Base-by-base conservation (phyloP, 92 coral and sea anemone species). In the Diadumene lineata region DNA sequence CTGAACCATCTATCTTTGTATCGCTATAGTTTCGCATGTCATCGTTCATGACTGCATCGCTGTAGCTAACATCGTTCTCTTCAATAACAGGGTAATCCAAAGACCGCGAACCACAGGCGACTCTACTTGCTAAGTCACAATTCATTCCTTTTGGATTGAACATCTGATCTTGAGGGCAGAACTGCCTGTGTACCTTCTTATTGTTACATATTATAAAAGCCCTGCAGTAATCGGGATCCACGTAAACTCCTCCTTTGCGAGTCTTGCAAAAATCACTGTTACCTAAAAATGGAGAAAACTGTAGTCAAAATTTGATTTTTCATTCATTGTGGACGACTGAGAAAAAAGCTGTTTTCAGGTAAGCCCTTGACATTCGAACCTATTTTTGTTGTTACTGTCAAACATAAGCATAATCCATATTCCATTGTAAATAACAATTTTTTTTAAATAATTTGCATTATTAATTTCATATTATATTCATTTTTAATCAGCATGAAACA, bases 151-250 rank as follows among this genome's bases (percentile, higher is more conserved):
- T 58, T 24, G 81, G 72, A 44, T 84, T 70, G 48, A 90, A 62
- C n/a, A 82, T 32, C 18, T 68, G 88, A 3, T 88, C 88, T 2
- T 81, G 73, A 15, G 86, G 82, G 27, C 96, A 90, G 50, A 71
- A 78, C 82, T 75, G 81, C 3, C 83, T 43, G 82, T 90, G 86
- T 13, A 90, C 77, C 34, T 82, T 82, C 26, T 86, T 84, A 55
- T 57, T 79, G 56, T 90, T 83, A 50, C 96, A 90, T 72, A 86
- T 79, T 28, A 90, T 90, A 33, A 82, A 86, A 38, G 91, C 96
- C 0, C 81, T 69, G 84, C 96, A 90, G 73, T 83, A 82, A 31
- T 82, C 85, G 4, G 96, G 96, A 56, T 90, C 91, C 61, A 85
- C 81, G 76, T 82, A 86, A 29, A 63, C 27, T 0, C 88, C 96